Evolutionary conservation across 2,888 invertebrate species (phyloP), one percentile per base, ranked within the genome.

Genomic region (Plutella xylostella): DNA sequence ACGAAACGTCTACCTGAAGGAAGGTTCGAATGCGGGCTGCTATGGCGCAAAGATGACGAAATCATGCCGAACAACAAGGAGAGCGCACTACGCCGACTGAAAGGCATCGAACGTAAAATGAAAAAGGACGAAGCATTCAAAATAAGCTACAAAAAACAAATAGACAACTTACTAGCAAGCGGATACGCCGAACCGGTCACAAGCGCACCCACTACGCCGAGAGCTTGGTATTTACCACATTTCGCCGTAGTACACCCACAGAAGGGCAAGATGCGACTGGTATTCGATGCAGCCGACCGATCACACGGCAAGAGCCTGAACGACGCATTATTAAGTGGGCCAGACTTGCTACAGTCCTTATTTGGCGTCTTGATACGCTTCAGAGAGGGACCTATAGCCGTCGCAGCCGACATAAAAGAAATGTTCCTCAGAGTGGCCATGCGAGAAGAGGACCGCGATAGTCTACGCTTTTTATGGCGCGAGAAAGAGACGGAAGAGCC

Each of bases 361-460:
- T 48, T 48, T 0, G 56, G 52, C 6, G 49, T 56, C 4, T 12
- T 56, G 5, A 49, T 55, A 45, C 25, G 51, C 2, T 55, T 55
- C 15, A 21, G 54, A 0, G 45, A 50, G n/a, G 44, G 50, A 5
- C 9, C 1, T 2, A 18, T 55, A 3, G 54, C 55, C 4, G 46
- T 56, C 1, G 38, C 46, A 2, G 53, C 52, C 0, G 56, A 55
- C 42, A 57, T 57, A 1, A 45, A 33, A n/a, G 62, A 68, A 39
- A 65, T 68, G 65, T 66, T n/a, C n/a, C n/a, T n/a, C n/a, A n/a
- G n/a, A n/a, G n/a, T n/a, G n/a, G n/a, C 63, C 38, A 47, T 56
- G 4, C 63, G 58, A 0, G 38, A 47, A 11, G 52, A 52, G 12
- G 65, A 66, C 44, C 56, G 56, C 28, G 45, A 48, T 40, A 51